These are phyloP conservation scores for Epizoanthus fatuus DNA, from an alignment of 92 coral and sea anemone genomes.

Conservation along the genomic window DNA sequence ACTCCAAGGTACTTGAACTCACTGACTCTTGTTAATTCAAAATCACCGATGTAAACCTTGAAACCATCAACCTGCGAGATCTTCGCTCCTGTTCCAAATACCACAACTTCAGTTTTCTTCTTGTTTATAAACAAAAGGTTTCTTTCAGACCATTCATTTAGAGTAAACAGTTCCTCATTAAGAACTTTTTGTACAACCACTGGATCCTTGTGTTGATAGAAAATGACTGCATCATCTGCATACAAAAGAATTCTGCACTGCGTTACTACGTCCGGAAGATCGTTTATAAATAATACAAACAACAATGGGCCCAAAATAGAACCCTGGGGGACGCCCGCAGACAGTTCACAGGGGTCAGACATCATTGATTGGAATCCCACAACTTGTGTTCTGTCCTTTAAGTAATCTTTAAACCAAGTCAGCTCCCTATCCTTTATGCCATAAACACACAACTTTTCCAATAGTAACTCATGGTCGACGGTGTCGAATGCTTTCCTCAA, in stretches of 20 bases:
- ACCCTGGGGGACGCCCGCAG: slow-evolving; percentile 47
- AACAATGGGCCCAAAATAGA: slow-evolving; percentile 36
- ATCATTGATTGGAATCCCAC: slow-evolving; percentile 15
- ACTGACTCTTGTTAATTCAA: background rate
- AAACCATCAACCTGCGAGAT: background rate
- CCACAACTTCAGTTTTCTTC: background rate
- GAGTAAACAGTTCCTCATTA: too few relatives aligned
- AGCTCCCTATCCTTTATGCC: slow-evolving; percentile 41
- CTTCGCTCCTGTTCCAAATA: background rate
- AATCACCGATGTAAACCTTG: background rate
- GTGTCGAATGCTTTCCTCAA: slow-evolving; percentile 41
- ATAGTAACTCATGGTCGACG: slow-evolving; percentile 14
- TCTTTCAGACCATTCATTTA: too few relatives aligned
- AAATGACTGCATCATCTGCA: slow-evolving; percentile 25
- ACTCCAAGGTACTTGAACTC: slow-evolving; percentile 16
- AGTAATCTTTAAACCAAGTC: slow-evolving; percentile 7
- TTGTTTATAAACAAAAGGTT: background rate
- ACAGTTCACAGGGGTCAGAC: background rate
- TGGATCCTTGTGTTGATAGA: too few relatives aligned
- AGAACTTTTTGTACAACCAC: too few relatives aligned
- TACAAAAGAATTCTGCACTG: slow-evolving; percentile 3
- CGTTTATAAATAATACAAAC: slow-evolving; percentile 34
- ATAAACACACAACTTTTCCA: slow-evolving; percentile 31
- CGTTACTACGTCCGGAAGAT: slow-evolving; percentile 30
- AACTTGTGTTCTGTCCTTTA: background rate